Evolutionary conservation across 2,113 vertebrate genomes (phyloP), one percentile per base, ranked within the genome.

Genomic region (Capricornis sumatraensis): DNA sequence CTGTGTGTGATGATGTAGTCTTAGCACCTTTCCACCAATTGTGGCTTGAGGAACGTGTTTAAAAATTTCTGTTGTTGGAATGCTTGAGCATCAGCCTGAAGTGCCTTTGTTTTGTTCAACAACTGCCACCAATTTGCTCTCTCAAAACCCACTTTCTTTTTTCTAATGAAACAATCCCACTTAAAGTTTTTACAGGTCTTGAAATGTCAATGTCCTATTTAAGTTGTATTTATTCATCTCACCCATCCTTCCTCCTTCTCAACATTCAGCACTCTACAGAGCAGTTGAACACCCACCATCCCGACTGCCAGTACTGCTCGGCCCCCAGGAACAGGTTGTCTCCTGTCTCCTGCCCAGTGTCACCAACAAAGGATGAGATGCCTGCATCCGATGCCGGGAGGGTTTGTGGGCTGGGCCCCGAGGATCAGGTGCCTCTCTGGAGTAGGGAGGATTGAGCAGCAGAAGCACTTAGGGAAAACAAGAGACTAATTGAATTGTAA

Each of bases 401-500:
- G 94, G 60, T 91, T 57, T 89, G 93, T 91, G 95, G 76, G 58
- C 55, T 91, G 47, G 76, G 43, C 78, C 43, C 6, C 55, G 55
- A 62, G 96, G 86, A 74, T 83, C 3, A 0, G 40, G 28, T 5
- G 3, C 79, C 95, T 81, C 91, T 95, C 67, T 47, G 57, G 67
- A 33, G 28, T 78, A 58, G 82, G 64, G 64, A 97, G 64, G 47
- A 84, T 78, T 82, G 45, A 92, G 74, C n/a, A 52, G 87, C 87
- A 62, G 43, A 95, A 96, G 58, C 92, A 92, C 96, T 98, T 96
- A 89, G 64, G 87, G 87, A 52, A 94, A 91, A 97, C 95, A 93
- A 95, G 96, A 94, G 94, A 91, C 81, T 96, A 92, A 97, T 95
- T 97, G 96, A 92, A 95, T 89, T 50, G 64, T 71, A 93, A 96